A percentile compares a stretch with the other conserved stretches of the same genome.
phyloP scores from a whole-genome alignment of 2,113 vertebrate genomes.

The Leptocoma aspasia region DNA sequence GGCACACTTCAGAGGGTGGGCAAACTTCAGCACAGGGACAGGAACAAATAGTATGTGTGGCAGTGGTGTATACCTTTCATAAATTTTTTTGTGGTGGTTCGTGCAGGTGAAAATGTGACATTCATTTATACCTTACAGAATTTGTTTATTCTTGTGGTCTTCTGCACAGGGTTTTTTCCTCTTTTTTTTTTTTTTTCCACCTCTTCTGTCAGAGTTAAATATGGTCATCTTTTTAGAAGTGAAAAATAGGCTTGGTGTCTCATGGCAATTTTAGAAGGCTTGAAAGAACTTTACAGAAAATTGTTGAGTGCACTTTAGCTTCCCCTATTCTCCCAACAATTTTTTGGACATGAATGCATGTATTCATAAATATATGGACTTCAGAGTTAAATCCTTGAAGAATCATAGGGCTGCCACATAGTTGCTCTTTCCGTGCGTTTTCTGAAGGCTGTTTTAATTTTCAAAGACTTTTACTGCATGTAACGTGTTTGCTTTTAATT shows the following conservation, averaged over 20 bases:
- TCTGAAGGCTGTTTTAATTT: not conserved
- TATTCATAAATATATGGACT: not conserved
- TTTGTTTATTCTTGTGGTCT: not conserved
- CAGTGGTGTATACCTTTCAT: not conserved
- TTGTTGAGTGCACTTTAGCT: not conserved
- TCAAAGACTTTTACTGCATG: not conserved
- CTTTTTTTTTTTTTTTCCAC: rapidly evolving
- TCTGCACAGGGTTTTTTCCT: rapidly evolving
- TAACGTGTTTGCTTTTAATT: not conserved
- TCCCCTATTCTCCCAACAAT: not conserved
- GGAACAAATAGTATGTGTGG: not conserved
- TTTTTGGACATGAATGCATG: not conserved
- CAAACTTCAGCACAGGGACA: not conserved
- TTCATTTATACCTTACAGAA: not conserved
- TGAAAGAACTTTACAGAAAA: not conserved
- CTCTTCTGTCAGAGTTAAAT: not conserved
- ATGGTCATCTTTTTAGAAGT: not conserved
- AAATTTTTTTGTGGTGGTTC: not conserved
- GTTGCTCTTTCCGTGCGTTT: not conserved
- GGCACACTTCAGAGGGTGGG: not conserved
- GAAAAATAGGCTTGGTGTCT: not conserved
- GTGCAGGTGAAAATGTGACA: not conserved
- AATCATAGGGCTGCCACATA: not conserved
- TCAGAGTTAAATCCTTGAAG: not conserved
- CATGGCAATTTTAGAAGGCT: not conserved